Conservation (phyloP, 2,113 vertebrate species). For the Capreolus pygargus region DNA sequence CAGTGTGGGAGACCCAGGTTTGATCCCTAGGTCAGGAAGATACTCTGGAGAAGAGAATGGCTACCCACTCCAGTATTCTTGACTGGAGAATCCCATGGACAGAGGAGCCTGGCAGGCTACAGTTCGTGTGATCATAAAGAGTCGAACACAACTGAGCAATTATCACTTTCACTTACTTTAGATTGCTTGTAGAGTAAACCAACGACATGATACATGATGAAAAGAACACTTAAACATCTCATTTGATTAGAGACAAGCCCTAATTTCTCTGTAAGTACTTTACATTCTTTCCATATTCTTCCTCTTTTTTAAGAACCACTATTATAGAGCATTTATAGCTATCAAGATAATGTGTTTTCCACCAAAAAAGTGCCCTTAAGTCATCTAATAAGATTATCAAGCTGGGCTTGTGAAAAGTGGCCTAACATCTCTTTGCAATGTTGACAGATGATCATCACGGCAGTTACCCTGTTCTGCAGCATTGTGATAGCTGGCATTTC, state of each 20-base stretch:
- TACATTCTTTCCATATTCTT: not conserved
- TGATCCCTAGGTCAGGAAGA: not conserved
- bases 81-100: not conserved
- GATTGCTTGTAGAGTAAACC: not conserved
- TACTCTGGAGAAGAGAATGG: not conserved
- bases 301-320: not conserved
- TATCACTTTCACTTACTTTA: not conserved
- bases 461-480: conserved; percentile 85
- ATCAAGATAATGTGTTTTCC: not conserved
- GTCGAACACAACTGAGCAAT: not conserved
- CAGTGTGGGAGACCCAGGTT: not conserved
- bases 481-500: conserved; percentile 88
- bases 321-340: not conserved
- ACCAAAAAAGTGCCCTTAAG: not conserved
- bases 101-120: not conserved
- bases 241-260: not conserved
- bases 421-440: not conserved
- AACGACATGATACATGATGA: not conserved
- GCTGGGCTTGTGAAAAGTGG: not conserved
- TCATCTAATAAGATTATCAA: not conserved
- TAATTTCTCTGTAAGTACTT: conserved; percentile 34
- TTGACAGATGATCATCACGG: conserved; percentile 89
- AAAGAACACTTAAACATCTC: not conserved
- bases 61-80: not conserved
- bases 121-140: not conserved